A percentile compares a stretch with the other conserved stretches of the same genome.
These are phyloP conservation scores for Archivesica marissinica DNA, from an alignment of 1,140 invertebrate species.

Conservation along the genomic window DNA sequence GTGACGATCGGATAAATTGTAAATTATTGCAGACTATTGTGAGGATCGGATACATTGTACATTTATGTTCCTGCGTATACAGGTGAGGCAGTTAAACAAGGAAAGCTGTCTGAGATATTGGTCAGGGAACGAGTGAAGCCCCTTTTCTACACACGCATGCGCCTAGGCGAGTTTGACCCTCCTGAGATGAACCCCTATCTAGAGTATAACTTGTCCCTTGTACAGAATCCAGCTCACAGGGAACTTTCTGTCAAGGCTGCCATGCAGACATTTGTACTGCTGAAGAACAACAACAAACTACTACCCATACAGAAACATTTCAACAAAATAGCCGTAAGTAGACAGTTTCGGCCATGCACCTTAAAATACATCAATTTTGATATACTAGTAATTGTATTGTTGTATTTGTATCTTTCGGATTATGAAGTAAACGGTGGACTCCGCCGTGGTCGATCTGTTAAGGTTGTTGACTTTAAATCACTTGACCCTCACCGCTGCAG, in stretches of 20 bases:
- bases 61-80: too few relatives aligned
- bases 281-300: slow-evolving; percentile 78
- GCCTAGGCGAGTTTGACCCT: slow-evolving; percentile 82
- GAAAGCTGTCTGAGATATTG: slow-evolving; percentile 67
- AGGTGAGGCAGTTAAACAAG: slow-evolving; percentile 74
- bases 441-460: too few relatives aligned
- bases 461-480: too few relatives aligned
- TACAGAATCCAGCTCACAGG: slow-evolving; percentile 76
- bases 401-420: too few relatives aligned
- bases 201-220: slow-evolving; percentile 56
- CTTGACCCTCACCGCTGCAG: too few relatives aligned
- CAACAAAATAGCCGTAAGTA: slow-evolving; percentile 69
- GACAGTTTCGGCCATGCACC: too few relatives aligned
- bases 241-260: slow-evolving; percentile 74
- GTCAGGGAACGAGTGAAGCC: slow-evolving; percentile 76
- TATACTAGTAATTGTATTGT: too few relatives aligned
- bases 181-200: slow-evolving; percentile 78
- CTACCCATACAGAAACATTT: slow-evolving; percentile 66
- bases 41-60: too few relatives aligned
- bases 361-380: too few relatives aligned
- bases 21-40: too few relatives aligned
- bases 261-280: slow-evolving; percentile 79
- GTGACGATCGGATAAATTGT: too few relatives aligned
- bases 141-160: slow-evolving; percentile 82
- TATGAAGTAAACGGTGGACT: too few relatives aligned